Evolutionary conservation across 2,888 invertebrate genomes (phyloP).

Genomic region (Brachyptera risi): DNA sequence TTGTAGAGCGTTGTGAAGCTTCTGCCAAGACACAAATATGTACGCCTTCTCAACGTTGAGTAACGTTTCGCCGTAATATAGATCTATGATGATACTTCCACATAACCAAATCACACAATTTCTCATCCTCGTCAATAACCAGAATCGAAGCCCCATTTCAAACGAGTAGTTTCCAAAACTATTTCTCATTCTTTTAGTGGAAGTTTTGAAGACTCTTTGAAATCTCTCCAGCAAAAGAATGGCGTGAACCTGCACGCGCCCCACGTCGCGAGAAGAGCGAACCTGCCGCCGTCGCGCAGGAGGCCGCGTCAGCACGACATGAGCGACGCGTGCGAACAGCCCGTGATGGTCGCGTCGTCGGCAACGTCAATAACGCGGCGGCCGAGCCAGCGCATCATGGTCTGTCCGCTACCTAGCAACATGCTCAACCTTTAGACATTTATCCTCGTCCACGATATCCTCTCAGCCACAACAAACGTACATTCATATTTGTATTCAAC

Average conservation of each 20-base stretch:
- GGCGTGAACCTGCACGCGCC: background rate
- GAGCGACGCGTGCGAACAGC: background rate
- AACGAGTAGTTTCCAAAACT: background rate
- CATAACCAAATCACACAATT: too few species aligned
- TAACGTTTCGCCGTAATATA: too few species aligned
- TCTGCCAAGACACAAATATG: too few species aligned
- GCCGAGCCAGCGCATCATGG: slow-evolving; percentile 15
- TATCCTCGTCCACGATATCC: background rate
- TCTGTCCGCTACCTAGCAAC: slow-evolving; percentile 6
- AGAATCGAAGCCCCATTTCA: background rate
- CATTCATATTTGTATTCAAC: background rate
- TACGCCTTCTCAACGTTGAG: too few species aligned
- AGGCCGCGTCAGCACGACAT: slow-evolving; percentile 8
- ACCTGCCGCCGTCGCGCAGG: slow-evolving; percentile 8
- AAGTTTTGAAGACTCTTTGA: slow-evolving; percentile 22
- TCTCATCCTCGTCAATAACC: too few species aligned
- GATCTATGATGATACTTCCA: too few species aligned
- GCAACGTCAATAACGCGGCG: slow-evolving; percentile 1
- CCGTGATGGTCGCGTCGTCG: slow-evolving; percentile 7
- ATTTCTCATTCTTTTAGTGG: background rate
- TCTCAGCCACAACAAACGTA: background rate
- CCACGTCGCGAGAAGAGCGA: background rate
- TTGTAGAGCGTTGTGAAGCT: too few species aligned
- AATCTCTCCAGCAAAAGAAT: slow-evolving; percentile 16
- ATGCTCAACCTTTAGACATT: slow-evolving; percentile 13